Percentiles rank a stretch among this genome's conserved stretches.
Conservation (phyloP, 1,140 invertebrate species). For the Platyura marginata region DNA sequence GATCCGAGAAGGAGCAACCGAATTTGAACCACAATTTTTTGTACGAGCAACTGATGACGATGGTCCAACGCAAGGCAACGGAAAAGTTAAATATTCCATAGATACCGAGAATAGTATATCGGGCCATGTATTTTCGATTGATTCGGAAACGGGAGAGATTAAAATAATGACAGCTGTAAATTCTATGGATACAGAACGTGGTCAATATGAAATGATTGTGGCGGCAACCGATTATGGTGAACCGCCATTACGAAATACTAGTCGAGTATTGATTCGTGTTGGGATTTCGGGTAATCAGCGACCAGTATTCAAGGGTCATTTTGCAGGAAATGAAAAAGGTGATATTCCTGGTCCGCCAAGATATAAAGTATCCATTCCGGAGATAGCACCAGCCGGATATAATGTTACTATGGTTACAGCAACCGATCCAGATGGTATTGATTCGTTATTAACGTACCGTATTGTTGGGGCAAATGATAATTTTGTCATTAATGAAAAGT, state of each 20-base stretch:
- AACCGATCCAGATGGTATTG: conserved; percentile 56
- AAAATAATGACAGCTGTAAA: conserved; percentile 37
- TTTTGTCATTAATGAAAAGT: conserved; percentile 55
- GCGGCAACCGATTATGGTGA: conserved; percentile 49
- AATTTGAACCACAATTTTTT: conserved; percentile 57
- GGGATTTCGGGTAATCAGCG: conserved; percentile 60
- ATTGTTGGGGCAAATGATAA: conserved; percentile 63
- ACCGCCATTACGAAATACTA: conserved; percentile 43
- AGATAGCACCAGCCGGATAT: conserved; percentile 47
- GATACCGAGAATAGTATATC: conserved; percentile 47
- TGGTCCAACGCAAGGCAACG: conserved; percentile 46
- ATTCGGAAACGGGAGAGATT: conserved; percentile 48
- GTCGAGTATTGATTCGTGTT: conserved; percentile 43
- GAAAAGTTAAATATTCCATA: conserved; percentile 43
- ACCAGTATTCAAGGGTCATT: conserved; percentile 53
- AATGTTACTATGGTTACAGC: conserved; percentile 49
- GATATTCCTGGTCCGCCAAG: conserved; percentile 36
- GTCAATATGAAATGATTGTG: conserved; percentile 48
- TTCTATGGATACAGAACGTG: conserved; percentile 50
- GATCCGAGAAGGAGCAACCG: conserved; percentile 46
- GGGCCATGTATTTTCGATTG: conserved; percentile 35
- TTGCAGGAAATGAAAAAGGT: conserved; percentile 31
- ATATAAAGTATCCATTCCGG: conserved; percentile 45
- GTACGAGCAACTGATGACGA: conserved; percentile 51
- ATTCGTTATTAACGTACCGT: conserved; percentile 47